A percentile compares a stretch with the other conserved stretches of the same genome.
phyloP scores from a whole-genome alignment of 2,797 vertebrate genomes.

The Coregonus suidteri region DNA sequence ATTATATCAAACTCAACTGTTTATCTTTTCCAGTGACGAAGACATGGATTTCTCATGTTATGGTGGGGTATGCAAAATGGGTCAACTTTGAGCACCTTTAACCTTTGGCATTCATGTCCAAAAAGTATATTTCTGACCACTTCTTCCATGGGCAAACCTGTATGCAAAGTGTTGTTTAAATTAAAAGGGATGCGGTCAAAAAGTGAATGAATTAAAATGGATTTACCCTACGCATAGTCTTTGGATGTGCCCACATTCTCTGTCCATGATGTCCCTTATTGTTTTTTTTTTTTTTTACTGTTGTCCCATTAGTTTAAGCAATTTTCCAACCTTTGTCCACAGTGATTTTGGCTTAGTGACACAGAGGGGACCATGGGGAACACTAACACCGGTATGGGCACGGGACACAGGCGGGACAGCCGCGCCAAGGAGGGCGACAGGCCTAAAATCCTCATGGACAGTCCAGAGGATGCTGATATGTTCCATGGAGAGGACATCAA shows the following conservation, averaged over 20 bases:
- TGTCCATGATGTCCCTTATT: not conserved
- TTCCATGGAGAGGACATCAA: slow-evolving; percentile 93
- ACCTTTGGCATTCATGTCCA: no score
- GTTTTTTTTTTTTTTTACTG: not conserved
- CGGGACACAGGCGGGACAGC: slow-evolving; percentile 84
- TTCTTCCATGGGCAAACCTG: no score
- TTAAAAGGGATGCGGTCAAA: no score
- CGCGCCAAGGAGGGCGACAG: slow-evolving; percentile 87
- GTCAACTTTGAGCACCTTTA: no score
- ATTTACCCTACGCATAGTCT: not conserved
- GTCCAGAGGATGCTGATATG: slow-evolving; percentile 93
- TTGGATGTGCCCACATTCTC: not conserved
- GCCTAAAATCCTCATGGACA: slow-evolving; percentile 97
- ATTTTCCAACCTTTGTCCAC: not conserved
- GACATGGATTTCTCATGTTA: no score
- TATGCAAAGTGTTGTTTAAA: no score
- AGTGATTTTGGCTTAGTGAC: slow-evolving; percentile 10
- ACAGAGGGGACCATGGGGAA: slow-evolving; percentile 85
- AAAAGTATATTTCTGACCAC: no score
- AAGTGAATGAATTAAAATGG: not conserved
- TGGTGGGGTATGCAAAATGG: no score
- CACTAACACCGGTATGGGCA: slow-evolving; percentile 93
- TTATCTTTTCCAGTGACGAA: no score
- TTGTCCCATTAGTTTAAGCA: not conserved
- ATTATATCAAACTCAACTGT: no score